Percentiles rank a stretch among this genome's conserved stretches.
phyloP scores from a whole-genome alignment of 2,113 vertebrate species.

The Ophthalmotilapia sp. region DNA sequence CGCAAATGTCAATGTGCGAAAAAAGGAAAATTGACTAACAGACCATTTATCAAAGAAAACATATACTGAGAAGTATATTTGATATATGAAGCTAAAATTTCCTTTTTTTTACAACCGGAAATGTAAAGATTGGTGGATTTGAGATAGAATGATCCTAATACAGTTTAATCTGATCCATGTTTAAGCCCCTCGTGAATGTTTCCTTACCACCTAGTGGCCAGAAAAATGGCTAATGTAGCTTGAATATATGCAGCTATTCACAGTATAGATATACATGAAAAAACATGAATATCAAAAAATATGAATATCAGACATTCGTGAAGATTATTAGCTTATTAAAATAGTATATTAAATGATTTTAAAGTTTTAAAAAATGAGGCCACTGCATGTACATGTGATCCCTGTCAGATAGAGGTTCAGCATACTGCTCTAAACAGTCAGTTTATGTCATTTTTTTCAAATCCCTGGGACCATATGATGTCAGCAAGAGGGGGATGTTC shows the following conservation, averaged over 20 bases:
- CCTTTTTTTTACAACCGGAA: not conserved
- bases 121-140: not conserved
- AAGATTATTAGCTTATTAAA: not conserved
- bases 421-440: not conserved
- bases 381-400: not conserved
- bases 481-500: not conserved
- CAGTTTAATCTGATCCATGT: not conserved
- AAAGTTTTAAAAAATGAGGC: not conserved
- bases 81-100: not conserved
- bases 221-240: not conserved
- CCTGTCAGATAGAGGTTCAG: not conserved
- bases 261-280: not conserved
- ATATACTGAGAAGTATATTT: not conserved
- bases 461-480: not conserved
- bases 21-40: not conserved
- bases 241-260: not conserved
- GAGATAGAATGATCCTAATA: not conserved
- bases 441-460: not conserved
- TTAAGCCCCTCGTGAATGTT: not conserved
- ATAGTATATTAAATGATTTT: not conserved
- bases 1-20: not conserved
- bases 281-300: not conserved
- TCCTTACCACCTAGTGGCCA: not conserved
- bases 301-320: not conserved
- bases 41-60: not conserved